Conservation (phyloP, 2,797 vertebrate species). For the Liasis olivaceus region DNA sequence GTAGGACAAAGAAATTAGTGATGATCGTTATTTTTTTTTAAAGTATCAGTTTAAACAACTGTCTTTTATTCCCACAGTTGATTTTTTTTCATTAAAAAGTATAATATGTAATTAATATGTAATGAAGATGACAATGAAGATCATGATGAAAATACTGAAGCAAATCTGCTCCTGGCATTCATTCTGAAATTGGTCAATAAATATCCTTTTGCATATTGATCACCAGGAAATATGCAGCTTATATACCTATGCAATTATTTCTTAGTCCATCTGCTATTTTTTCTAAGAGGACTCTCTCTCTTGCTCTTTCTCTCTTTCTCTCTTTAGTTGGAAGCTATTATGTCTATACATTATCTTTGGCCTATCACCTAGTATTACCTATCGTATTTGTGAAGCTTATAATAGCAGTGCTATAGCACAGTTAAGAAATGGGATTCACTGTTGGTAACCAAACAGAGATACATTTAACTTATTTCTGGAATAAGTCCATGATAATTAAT, state of each 20-base stretch:
- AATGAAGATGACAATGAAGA: conserved; percentile 11
- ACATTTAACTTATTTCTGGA: not conserved
- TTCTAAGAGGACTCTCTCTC: not conserved
- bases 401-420: not conserved
- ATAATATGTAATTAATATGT: conserved; percentile 27
- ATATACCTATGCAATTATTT: not conserved
- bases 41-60: conserved; percentile 17
- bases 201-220: not conserved
- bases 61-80: conserved; percentile 30
- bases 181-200: not conserved
- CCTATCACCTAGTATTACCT: not conserved
- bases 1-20: conserved; percentile 18
- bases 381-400: not conserved
- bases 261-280: not conserved
- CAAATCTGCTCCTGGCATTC: not conserved
- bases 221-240: not conserved
- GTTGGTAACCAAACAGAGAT: not conserved
- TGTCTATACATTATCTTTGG: not conserved
- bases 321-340: not conserved
- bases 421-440: not conserved
- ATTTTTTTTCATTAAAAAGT: conserved; percentile 25
- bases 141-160: conserved; percentile 28
- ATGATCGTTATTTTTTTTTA: conserved; percentile 14
- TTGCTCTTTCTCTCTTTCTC: not conserved
- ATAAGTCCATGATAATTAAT: not conserved